Base-by-base conservation (phyloP, 2,888 invertebrate genomes). In the Cataglyphis altisquamis region DNA sequence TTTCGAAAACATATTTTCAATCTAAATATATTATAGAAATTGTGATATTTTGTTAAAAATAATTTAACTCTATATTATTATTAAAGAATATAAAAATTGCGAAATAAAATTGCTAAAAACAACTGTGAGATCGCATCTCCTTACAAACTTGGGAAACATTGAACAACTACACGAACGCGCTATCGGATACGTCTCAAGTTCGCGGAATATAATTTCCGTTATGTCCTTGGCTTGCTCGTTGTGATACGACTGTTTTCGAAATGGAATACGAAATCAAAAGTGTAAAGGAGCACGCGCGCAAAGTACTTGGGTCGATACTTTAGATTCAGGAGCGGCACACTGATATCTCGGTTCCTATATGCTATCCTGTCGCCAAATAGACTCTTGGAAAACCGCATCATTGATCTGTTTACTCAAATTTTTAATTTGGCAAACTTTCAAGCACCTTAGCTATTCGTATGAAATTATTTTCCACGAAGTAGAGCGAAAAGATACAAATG, bases 211-310 rank as follows among this genome's bases (percentile, higher is more conserved):
- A 77, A 80, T 73, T 81, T 63, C 39, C 45, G 41, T 45, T 18
- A 21, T 60, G 78, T 70, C 60, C 72, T 80, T 80, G 78, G 70
- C 60, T 72, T 3, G 32, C 15, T 45, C 29, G 62, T 41, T 25
- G 39, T 60, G 48, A 8, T 52, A 41, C 21, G 25, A 82, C 63
- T 77, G 78, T 75, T 80, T 77, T 63, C 52, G 78, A 80, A 82
- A 82, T 75, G 80, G 62, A 63, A 75, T 81, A 64, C 41, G 63
- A 82, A 82, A 66, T 82, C 63, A 82, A 82, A 82, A 77, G 81
- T 55, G 39, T 39, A n/a, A 82, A 77, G 55, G 74, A 73, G 81
- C 81, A 75, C 81, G 81, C 82, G 82, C 78, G 63, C 55, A 73
- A 55, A 64, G 32, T 39, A 63, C 64, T 55, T 80, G 81, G 82